These are phyloP conservation scores for Cercopithecus mitis DNA, from an alignment of 2,797 vertebrate genomes.

Conservation along the genomic window DNA sequence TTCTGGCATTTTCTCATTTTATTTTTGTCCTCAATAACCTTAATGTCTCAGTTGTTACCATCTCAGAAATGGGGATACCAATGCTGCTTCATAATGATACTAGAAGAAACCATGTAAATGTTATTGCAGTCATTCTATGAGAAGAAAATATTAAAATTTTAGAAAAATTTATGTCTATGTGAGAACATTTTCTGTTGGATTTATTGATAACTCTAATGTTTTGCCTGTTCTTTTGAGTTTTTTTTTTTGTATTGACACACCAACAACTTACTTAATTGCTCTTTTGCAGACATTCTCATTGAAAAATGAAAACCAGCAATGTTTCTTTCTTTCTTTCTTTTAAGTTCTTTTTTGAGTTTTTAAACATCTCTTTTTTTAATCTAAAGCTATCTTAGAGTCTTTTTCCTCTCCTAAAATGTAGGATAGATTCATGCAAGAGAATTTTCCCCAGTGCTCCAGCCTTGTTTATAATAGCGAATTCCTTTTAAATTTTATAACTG, in stretches of 20 bases:
- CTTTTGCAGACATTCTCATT: background rate
- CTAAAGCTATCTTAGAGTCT: background rate
- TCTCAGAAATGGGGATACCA: background rate
- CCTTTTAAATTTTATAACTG: constrained; percentile 35
- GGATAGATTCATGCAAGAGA: background rate
- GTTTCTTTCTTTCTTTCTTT: background rate
- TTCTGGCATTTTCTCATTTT: background rate
- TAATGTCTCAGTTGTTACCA: background rate
- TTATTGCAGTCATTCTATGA: background rate
- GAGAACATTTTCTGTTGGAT: background rate
- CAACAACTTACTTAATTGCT: background rate
- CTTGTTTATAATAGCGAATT: constrained; percentile 55
- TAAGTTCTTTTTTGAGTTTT: background rate
- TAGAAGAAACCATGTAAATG: background rate
- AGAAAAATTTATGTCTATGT: background rate
- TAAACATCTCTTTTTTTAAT: background rate
- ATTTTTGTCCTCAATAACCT: background rate
- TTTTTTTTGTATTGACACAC: background rate
- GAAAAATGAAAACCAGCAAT: background rate
- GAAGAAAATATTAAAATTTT: background rate
- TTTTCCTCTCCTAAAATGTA: background rate
- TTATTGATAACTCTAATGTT: background rate
- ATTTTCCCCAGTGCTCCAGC: background rate
- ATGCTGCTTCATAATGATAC: background rate
- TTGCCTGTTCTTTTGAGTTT: background rate